Base-by-base conservation (phyloP, 2,113 vertebrate genomes). In the mouse (Mus musculus) region DNA sequence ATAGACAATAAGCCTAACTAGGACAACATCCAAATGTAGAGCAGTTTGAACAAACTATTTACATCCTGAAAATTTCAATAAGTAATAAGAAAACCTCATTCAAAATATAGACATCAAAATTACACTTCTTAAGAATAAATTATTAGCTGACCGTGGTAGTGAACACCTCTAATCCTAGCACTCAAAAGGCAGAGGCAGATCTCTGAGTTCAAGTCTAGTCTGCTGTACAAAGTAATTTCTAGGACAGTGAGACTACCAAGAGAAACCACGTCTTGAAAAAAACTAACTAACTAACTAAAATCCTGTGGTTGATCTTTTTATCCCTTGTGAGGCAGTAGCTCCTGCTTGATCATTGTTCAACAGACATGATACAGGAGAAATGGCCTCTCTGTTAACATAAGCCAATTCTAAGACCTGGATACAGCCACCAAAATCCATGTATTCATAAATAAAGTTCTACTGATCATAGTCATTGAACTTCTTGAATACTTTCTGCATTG, bases 51-150 rank as follows among this genome's bases (percentile, higher is more conserved):
- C n/a, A 73, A 20, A 95, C 61, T n/a, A 30, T 33, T 95, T 19
- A 71, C 30, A 95, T 96, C 93, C 96, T 94, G 61, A 88, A 12
- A 67, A 86, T 89, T 98, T 98, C 59, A 95, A 97, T 97, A 91
- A n/a, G 61, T 94, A 96, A 93, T 93, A 88, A 95, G 28, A 94
- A 94, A 97, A 67, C 52, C 26, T 93, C 97, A 98, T 89, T 94
- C 36, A 77, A 49, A 77, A 54, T 63, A 9, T 28, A 69, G 52
- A 39, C 88, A n/a, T 10, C 88, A 16, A 92, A 90, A 94, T 93
- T 90, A 20, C 36, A 91, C 39, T 81, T 76, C 11, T 56, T 91
- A 85, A 59, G 56, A 93, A 92, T 46, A 71, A 93, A 93, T 85
- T 39, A 80, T 71, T 52, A 63, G 22, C 54, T 16, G 7, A n/a